Percentiles rank a stretch among this genome's conserved stretches.
phyloP scores from a whole-genome alignment of 2,797 vertebrate genomes.

The Pagetopsis macropterus region DNA sequence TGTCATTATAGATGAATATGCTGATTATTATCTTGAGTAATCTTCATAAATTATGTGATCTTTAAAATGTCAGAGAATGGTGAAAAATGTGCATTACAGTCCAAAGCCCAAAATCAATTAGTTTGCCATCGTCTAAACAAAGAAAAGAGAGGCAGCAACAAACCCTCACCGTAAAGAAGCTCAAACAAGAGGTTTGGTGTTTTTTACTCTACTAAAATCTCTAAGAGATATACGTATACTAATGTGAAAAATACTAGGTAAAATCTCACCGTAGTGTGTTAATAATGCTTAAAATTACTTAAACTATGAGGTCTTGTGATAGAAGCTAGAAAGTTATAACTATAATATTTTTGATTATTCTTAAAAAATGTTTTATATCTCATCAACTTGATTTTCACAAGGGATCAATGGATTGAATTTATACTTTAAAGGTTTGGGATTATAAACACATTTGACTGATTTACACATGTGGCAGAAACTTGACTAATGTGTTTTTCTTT shows the following conservation, averaged over 20 bases:
- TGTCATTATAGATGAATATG: not conserved
- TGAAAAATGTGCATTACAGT: not conserved
- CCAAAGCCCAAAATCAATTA: not conserved
- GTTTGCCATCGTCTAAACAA: not conserved
- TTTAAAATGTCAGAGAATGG: not conserved
- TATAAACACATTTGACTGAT: not conserved
- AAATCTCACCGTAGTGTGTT: too few relatives aligned
- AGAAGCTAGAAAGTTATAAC: too few relatives aligned
- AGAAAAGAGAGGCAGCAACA: not conserved
- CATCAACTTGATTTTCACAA: not conserved
- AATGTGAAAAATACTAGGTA: too few relatives aligned
- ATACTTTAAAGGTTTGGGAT: not conserved
- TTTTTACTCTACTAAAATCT: not conserved
- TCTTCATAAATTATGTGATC: not conserved
- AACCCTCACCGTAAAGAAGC: not conserved
- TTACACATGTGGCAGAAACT: not conserved
- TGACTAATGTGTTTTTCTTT: not conserved
- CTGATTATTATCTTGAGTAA: not conserved
- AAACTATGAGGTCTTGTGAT: too few relatives aligned
- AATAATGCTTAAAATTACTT: too few relatives aligned
- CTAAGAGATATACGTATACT: too few relatives aligned
- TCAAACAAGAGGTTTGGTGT: not conserved
- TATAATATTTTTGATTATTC: too few relatives aligned
- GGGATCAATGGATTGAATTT: not conserved
- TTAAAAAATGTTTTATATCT: too few relatives aligned